Evolutionary conservation across 2,113 vertebrate genomes (phyloP).

Genomic region (Grantiella picta): DNA sequence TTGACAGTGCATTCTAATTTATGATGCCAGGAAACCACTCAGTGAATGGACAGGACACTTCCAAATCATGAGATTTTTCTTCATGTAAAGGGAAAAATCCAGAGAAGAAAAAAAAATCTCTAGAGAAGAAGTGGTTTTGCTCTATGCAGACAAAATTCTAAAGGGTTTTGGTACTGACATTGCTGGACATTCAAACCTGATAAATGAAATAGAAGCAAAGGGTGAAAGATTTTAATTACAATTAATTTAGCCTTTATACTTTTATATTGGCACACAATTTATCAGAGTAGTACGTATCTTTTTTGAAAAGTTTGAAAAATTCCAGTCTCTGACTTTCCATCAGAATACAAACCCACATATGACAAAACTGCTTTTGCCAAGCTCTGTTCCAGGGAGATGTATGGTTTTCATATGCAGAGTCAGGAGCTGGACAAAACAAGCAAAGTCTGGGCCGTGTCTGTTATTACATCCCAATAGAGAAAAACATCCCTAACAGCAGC

Average conservation of each 20-base stretch:
- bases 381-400: background rate
- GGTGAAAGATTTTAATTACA: background rate
- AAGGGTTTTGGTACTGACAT: background rate
- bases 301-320: background rate
- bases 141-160: background rate
- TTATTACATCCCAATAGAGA: background rate
- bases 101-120: slow-evolving; percentile 41
- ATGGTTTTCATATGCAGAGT: background rate
- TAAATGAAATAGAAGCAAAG: background rate
- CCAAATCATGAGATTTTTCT: slow-evolving; percentile 49
- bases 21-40: slow-evolving; percentile 37
- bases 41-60: slow-evolving; percentile 15
- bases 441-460: background rate
- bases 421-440: background rate
- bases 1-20: slow-evolving; percentile 36
- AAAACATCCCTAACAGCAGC: background rate
- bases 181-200: background rate
- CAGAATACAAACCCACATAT: background rate
- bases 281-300: background rate
- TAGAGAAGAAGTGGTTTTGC: background rate
- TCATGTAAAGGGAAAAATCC: slow-evolving; percentile 39
- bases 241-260: background rate
- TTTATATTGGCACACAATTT: background rate
- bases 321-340: background rate
- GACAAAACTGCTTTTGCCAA: background rate